Evolutionary conservation across 2,113 vertebrate species (phyloP).

Genomic region (Myiagra hebetior): DNA sequence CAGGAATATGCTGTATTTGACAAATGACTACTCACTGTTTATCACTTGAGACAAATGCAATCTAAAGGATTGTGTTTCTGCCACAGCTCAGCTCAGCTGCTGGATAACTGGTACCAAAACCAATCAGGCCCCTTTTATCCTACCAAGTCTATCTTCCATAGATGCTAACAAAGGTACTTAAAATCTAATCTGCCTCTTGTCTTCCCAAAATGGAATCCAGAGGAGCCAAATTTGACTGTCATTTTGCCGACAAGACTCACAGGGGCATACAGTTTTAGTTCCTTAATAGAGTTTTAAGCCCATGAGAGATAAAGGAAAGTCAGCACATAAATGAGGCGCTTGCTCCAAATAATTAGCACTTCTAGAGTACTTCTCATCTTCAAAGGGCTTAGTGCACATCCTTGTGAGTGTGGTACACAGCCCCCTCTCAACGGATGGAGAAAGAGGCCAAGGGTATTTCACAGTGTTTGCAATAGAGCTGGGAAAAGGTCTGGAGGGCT

Average conservation of each 20-base stretch:
- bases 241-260: conserved; percentile 1
- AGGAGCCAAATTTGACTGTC: conserved; percentile 24
- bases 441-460: conserved; percentile 13
- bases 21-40: neutral
- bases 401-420: neutral
- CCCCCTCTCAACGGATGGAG: neutral
- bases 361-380: neutral
- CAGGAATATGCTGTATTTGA: neutral
- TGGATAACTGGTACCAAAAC: conserved; percentile 24
- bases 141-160: neutral
- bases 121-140: conserved; percentile 19
- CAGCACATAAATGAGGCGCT: neutral
- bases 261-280: conserved; percentile 19
- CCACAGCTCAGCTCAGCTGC: conserved; percentile 2
- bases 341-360: conserved; percentile 45
- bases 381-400: neutral
- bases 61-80: neutral
- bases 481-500: neutral
- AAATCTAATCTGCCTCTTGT: conserved; percentile 43
- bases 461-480: neutral
- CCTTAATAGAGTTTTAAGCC: conserved; percentile 52
- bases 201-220: conserved; percentile 43
- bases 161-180: conserved; percentile 23
- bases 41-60: conserved; percentile 17
- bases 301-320: conserved; percentile 22